phyloP scores from a whole-genome alignment of 2,113 vertebrate genomes.

The Coturnix japonica region DNA sequence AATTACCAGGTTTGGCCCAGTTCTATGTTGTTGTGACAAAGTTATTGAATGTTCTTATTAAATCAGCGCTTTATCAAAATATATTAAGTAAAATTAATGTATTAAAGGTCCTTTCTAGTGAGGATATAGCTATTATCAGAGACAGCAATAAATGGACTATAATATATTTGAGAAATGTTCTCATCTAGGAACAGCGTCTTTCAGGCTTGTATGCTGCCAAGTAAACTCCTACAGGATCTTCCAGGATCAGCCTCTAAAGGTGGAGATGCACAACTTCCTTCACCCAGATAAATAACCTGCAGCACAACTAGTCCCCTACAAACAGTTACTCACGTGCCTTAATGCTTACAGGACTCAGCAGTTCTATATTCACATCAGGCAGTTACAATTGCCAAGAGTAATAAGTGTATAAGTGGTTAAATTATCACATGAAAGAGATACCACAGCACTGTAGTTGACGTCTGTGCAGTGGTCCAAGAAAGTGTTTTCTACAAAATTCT shows the following conservation, averaged over 20 bases:
- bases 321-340: background rate
- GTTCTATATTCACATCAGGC: background rate
- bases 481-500: conserved; percentile 43
- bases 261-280: background rate
- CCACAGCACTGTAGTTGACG: background rate
- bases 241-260: background rate
- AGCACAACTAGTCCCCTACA: background rate
- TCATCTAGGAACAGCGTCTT: background rate
- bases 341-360: rapidly evolving
- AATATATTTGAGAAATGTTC: background rate
- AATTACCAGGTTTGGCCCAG: background rate
- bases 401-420: background rate
- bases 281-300: background rate
- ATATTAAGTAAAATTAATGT: background rate
- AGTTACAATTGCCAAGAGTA: background rate
- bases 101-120: background rate
- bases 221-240: background rate
- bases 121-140: background rate
- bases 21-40: background rate
- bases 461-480: background rate
- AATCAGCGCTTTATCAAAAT: background rate
- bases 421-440: background rate
- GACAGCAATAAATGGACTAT: background rate
- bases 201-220: background rate
- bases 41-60: background rate